These are phyloP conservation scores for Trisateles emortualis DNA, from an alignment of 2,888 invertebrate species.

Conservation along the genomic window DNA sequence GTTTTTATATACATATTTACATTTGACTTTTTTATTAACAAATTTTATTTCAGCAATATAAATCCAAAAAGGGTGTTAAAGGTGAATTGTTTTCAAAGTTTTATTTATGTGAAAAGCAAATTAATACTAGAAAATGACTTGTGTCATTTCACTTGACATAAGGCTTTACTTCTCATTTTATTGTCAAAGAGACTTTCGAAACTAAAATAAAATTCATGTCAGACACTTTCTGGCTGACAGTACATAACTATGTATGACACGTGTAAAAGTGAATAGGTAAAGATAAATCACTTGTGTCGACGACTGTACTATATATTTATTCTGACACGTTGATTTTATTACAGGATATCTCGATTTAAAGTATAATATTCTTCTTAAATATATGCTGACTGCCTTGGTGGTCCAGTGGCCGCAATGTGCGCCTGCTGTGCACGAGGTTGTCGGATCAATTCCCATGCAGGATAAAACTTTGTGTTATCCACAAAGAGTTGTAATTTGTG, in stretches of 20 bases:
- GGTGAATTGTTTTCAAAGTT: conserved; percentile 15
- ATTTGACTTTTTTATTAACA: conserved; percentile 12
- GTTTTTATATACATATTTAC: conserved; percentile 39
- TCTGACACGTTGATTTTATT: not conserved
- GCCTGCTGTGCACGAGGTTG: too few species aligned
- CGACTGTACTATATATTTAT: conserved; percentile 9
- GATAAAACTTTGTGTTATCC: too few species aligned
- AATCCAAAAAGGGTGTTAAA: conserved; percentile 9
- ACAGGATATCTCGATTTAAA: too few species aligned
- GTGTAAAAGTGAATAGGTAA: not conserved
- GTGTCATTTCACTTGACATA: too few species aligned
- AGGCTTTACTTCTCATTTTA: conserved; percentile 1
- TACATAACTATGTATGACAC: too few species aligned
- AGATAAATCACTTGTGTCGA: not conserved
- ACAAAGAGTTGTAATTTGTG: too few species aligned
- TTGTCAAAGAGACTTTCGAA: not conserved
- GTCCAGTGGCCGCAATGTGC: too few species aligned
- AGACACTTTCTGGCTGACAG: too few species aligned
- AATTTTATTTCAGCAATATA: conserved; percentile 17
- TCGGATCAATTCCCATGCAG: too few species aligned
- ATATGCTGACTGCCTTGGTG: too few species aligned
- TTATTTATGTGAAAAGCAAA: conserved; percentile 11
- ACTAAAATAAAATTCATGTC: too few species aligned
- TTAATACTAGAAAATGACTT: conserved; percentile 1
- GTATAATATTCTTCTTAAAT: too few species aligned